Evolutionary conservation across 1,140 invertebrate genomes (phyloP), one percentile per base, ranked within the genome.

Genomic region (Meloidogyne exigua): DNA sequence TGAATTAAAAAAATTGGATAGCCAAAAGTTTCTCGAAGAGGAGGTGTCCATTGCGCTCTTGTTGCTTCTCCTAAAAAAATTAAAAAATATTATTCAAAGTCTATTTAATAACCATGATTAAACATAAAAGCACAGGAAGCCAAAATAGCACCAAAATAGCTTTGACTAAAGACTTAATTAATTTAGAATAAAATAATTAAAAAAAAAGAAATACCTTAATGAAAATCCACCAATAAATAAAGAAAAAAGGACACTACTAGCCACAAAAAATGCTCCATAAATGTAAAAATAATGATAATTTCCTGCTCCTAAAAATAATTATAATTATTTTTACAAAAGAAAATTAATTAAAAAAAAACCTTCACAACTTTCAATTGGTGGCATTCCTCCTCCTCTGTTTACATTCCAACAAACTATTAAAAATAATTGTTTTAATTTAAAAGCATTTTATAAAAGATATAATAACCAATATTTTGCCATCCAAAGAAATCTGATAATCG

Each of bases 1-100:
- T 90, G 90, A 12, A 89, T 72, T 7, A 91, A 82, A 78, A 91
- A 88, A 72, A 91, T 89, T 0, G 93, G 93, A 85, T 92, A 93
- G 0, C 91, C 92, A 87, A 93, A 92, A 81, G 91, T 93, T 88
- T 95, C 93, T 75, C 93, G 88, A 70, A 94, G 88, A 11, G 93
- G 93, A 1, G 93, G 92, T 0, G 93, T 92, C 93, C 93, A 94
- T 85, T 93, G 92, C 1, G 94, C 92, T 49, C 93, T 87, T 0
- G 93, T 94, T 66, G 90, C 90, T 88, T 94, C 93, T 4, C 89
- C 72, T 73, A 12, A 62, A 73, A 64, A 26, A 39, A 39, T 7
- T 7, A 39, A 7, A 39, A 26, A 23, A 42, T 2, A 18, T 10
- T 5, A 7, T 39, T 70, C 18, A 42, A 9, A 21, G 5, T 64